A percentile compares a stretch with the other conserved stretches of the same genome.
Conservation (phyloP, 2,113 vertebrate species). For the Pterocles gutturalis region DNA sequence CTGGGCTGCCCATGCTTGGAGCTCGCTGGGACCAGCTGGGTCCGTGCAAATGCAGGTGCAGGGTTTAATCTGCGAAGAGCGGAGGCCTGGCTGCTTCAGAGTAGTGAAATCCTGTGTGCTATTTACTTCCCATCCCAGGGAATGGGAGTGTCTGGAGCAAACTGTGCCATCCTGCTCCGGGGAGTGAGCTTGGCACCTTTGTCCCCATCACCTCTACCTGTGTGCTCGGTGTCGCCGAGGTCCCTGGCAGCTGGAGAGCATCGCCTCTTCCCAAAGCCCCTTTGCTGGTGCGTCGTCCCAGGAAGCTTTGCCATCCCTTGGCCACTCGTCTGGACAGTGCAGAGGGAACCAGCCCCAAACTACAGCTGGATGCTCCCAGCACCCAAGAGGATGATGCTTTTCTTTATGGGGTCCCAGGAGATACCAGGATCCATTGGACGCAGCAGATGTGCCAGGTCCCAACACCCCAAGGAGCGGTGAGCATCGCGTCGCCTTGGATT, state of each 20-base stretch:
- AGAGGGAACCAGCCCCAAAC: not conserved
- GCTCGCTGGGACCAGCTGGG: accelerated
- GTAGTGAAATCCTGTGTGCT: not conserved
- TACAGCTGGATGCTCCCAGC: not conserved
- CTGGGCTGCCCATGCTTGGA: accelerated
- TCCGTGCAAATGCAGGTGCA: not conserved
- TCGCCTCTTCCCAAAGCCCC: not conserved
- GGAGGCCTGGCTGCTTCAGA: not conserved
- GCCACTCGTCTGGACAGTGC: accelerated
- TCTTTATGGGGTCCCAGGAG: not conserved
- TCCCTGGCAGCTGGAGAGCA: not conserved
- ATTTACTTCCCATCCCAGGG: not conserved
- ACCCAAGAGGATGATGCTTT: accelerated
- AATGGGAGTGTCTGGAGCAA: not conserved
- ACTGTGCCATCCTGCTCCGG: accelerated
- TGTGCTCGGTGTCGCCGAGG: accelerated
- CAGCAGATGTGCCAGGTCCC: not conserved
- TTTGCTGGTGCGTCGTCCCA: accelerated
- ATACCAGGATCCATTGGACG: not conserved
- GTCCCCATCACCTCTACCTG: not conserved
- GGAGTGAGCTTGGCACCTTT: not conserved
- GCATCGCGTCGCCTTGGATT: accelerated
- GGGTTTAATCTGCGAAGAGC: not conserved
- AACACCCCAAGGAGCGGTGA: accelerated
- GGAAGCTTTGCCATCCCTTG: not conserved